Evolutionary conservation across 2,888 invertebrate genomes (phyloP).

Genomic region (Tortrix viridana): DNA sequence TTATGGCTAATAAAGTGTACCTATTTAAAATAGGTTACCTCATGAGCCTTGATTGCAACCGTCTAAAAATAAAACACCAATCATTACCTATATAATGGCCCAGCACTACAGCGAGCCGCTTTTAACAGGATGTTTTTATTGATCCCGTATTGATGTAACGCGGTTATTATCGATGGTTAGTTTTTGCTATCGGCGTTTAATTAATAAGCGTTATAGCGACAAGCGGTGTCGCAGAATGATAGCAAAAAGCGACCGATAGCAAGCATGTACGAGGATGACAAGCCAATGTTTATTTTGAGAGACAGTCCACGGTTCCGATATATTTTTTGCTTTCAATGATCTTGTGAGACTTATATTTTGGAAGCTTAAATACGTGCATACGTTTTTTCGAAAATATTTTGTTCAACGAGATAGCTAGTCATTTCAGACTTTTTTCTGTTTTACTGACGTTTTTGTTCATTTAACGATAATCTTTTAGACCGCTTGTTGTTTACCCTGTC

Average conservation of each 20-base stretch:
- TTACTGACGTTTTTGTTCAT: too few species aligned
- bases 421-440: too few species aligned
- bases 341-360: too few species aligned
- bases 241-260: conserved; percentile 60
- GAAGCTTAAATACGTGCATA: too few species aligned
- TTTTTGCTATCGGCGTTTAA: conserved; percentile 52
- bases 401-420: too few species aligned
- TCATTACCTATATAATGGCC: background rate
- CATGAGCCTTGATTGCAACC: background rate
- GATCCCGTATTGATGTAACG: conserved; percentile 29
- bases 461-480: too few species aligned
- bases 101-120: background rate
- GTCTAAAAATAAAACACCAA: background rate
- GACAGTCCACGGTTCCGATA: background rate
- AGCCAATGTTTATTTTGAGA: background rate
- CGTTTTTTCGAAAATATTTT: too few species aligned
- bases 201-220: conserved; percentile 69
- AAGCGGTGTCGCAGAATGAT: conserved; percentile 60
- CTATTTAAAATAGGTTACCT: too few species aligned
- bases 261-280: conserved; percentile 38
- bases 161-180: conserved; percentile 18
- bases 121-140: conserved; percentile 5
- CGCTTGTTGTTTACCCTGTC: too few species aligned
- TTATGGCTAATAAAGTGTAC: too few species aligned
- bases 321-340: too few species aligned